Evolutionary conservation across 2,113 vertebrate genomes (phyloP).

Genomic region (Neolamprologus hecqui): DNA sequence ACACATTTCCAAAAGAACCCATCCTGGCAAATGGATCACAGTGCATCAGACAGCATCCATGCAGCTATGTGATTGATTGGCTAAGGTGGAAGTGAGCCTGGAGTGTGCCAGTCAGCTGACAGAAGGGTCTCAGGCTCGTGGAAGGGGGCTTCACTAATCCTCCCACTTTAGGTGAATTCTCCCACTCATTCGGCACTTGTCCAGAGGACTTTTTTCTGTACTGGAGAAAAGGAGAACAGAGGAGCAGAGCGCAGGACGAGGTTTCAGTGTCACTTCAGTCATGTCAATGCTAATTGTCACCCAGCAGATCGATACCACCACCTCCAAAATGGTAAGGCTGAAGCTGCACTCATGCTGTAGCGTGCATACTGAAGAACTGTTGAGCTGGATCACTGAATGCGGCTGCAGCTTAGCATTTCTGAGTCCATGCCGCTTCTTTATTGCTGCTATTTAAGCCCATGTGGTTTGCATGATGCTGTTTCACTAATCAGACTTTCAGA

Average conservation of each 20-base stretch:
- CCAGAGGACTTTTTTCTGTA: constrained; percentile 19
- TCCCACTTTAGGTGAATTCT: constrained; percentile 16
- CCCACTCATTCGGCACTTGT: neutral
- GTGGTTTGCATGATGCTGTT: neutral
- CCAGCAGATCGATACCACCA: constrained; percentile 54
- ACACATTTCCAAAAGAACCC: constrained; percentile 23
- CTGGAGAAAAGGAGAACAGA: neutral
- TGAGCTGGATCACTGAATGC: neutral
- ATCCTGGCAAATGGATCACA: constrained; percentile 33
- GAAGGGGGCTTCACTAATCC: constrained; percentile 18
- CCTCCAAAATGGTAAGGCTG: constrained; percentile 65
- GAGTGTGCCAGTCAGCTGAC: neutral
- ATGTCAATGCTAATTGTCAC: constrained; percentile 67
- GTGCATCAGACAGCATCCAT: constrained; percentile 12
- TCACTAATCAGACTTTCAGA: neutral
- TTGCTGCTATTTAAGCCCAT: neutral
- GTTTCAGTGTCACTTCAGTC: neutral
- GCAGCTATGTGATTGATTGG: constrained; percentile 55
- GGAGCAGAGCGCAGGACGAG: neutral
- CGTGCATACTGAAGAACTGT: neutral
- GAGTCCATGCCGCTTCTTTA: neutral
- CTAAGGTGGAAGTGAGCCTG: constrained; percentile 1
- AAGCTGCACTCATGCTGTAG: neutral
- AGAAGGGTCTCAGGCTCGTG: neutral
- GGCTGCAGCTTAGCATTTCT: neutral